Percentiles rank a stretch among this genome's conserved stretches.
Conservation (phyloP, 2,113 vertebrate species). For the Rhineura floridana region DNA sequence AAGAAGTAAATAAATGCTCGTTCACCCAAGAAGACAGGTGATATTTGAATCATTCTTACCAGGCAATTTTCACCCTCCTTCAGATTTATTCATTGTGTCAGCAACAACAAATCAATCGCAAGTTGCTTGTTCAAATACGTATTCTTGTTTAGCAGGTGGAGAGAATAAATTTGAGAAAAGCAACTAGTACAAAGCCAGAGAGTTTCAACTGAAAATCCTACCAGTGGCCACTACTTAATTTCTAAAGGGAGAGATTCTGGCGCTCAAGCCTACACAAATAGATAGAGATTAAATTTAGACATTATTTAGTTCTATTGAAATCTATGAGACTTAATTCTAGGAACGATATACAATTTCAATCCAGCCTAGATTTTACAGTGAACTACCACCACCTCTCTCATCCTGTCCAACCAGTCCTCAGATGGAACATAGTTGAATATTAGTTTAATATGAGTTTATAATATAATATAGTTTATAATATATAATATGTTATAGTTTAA, state of each 20-base stretch:
- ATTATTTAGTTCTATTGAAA: too few species aligned
- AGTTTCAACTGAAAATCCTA: slow-evolving; percentile 17
- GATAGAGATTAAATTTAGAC: too few species aligned
- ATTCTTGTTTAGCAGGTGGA: slow-evolving; percentile 46
- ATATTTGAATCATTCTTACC: slow-evolving; percentile 66
- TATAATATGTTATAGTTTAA: too few species aligned
- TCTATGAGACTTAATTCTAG: too few species aligned
- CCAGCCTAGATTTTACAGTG: too few species aligned
- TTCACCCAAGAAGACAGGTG: slow-evolving; percentile 66
- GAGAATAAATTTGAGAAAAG: slow-evolving; percentile 51
- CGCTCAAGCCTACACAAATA: neutral
- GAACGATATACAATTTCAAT: too few species aligned
- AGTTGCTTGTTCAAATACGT: slow-evolving; percentile 22
- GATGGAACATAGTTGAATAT: too few species aligned
- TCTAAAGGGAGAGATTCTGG: neutral
- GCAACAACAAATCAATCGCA: slow-evolving; percentile 63
- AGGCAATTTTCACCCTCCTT: slow-evolving; percentile 68
- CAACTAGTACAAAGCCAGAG: slow-evolving; percentile 21
- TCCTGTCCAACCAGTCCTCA: too few species aligned
- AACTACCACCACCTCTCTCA: too few species aligned
- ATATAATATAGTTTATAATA: too few species aligned
- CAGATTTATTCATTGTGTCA: slow-evolving; percentile 70
- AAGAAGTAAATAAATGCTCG: slow-evolving; percentile 67
- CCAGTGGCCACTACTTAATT: neutral
- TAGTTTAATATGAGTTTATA: too few species aligned